Evolutionary conservation across 2,113 vertebrate species (phyloP).

Genomic region (Cinclus mexicanus): DNA sequence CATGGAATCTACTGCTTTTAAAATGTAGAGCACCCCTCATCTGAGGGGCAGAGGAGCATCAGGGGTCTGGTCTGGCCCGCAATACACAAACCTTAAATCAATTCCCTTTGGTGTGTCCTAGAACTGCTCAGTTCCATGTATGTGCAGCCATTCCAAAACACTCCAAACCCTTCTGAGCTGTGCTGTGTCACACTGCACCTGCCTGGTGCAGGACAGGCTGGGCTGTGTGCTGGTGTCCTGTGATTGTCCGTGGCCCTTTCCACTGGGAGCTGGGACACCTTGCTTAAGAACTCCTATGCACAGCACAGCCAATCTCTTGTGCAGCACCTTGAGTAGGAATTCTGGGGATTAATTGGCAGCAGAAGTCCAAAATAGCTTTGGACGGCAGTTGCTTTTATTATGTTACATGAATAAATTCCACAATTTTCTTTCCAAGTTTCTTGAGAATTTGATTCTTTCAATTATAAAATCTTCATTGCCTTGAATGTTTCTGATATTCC

Average conservation of each 20-base stretch:
- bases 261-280: background rate
- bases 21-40: slow-evolving; percentile 28
- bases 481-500: slow-evolving; percentile 43
- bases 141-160: background rate
- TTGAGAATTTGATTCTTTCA: slow-evolving; percentile 48
- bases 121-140: background rate
- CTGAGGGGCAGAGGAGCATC: background rate
- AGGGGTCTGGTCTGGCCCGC: background rate
- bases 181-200: background rate
- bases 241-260: accelerated
- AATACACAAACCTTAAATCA: background rate
- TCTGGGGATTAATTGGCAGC: background rate
- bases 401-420: background rate
- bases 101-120: background rate
- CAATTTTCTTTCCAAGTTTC: background rate
- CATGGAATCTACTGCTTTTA: slow-evolving; percentile 79
- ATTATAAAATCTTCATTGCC: slow-evolving; percentile 38
- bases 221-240: accelerated
- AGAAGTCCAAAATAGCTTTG: background rate
- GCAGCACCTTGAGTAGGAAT: background rate
- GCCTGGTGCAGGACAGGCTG: accelerated
- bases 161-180: background rate
- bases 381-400: background rate
- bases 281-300: background rate
- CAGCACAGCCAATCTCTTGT: accelerated